Base-by-base conservation (phyloP, 2,888 invertebrate genomes). In the Drosophila austrosaltans region DNA sequence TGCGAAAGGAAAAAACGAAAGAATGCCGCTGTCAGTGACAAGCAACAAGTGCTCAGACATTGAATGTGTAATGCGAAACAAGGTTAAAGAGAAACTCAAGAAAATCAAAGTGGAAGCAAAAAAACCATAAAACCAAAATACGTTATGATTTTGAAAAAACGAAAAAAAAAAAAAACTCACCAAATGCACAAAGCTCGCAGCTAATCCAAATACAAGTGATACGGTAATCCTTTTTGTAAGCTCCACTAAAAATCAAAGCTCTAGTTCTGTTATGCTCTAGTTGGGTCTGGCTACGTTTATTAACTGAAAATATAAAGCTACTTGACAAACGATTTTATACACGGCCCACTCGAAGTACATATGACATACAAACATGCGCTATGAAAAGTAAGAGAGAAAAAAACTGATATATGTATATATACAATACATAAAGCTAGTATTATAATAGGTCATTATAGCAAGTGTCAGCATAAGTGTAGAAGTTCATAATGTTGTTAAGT, bases 301-400 rank as follows among this genome's bases (percentile, higher is more conserved):
- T 69, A 73, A 85, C 85, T 85, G 82, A 78, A 87, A 89, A 80
- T 77, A 70, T 62, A 82, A 74, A 69, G 75, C 73, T 54, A 66
- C 58, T 70, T 63, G 75, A 63, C 75, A 64, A 74, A 76, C 72
- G 67, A 71, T 76, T 85, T 87, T 85, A 85, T 85, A 85, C 78
- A 58, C 68, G 63, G 59, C 62, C 60, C 56, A 36, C 58, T 53
- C 16, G 16, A 64, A 71, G 66, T 30, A 30, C 28, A 28, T 62
- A 84, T 16, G 16, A 16, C 16, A 16, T 16, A 16, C 16, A 16
- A 0, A 16, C 60, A 63, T 25, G 60, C 32, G 63, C 63, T 39
- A 25, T 58, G 32, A 66, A 73, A 66, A 48, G 22, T 42, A 20
- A 36, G 30, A 58, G 32, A 42, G 39, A 54, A 39, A 48, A 44